Conservation (phyloP, 2,113 vertebrate species). For the Esox niger region DNA sequence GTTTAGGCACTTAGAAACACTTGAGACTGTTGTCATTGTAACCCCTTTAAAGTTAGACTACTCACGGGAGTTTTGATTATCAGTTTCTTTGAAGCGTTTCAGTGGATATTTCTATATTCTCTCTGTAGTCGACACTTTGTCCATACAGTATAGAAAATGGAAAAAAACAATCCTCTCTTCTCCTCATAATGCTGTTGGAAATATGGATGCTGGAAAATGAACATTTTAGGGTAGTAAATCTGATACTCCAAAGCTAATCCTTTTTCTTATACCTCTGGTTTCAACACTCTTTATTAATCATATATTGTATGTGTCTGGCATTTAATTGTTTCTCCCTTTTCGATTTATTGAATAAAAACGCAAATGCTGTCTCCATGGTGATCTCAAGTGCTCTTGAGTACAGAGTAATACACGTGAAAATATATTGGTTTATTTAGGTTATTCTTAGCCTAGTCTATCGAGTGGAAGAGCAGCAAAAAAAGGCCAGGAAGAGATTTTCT, state of each 20-base stretch:
- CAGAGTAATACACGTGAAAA: conserved; percentile 34
- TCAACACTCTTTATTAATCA: conserved; percentile 41
- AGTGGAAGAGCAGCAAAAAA: no score
- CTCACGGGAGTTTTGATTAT: not conserved
- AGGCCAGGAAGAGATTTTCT: no score
- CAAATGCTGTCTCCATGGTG: conserved; percentile 57
- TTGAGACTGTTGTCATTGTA: no score
- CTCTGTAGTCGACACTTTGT: conserved; percentile 40
- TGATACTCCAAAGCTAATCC: conserved; percentile 46
- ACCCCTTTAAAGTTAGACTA: no score
- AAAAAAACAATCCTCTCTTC: conserved; percentile 31
- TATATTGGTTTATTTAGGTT: no score
- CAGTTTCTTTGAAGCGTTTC: not conserved
- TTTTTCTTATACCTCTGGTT: conserved; percentile 57
- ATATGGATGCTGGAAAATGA: conserved; percentile 24
- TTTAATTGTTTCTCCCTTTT: conserved; percentile 51
- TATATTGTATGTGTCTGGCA: conserved; percentile 60
- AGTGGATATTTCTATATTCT: conserved; percentile 3
- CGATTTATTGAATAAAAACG: conserved; percentile 55
- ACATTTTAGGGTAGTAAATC: conserved; percentile 46
- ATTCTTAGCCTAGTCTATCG: no score
- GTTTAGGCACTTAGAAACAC: no score
- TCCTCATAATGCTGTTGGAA: no score
- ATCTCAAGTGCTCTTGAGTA: conserved; percentile 57
- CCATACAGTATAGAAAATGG: conserved; percentile 25